Conservation (phyloP, 2,888 invertebrate species). For the Notodonta dromedarius region DNA sequence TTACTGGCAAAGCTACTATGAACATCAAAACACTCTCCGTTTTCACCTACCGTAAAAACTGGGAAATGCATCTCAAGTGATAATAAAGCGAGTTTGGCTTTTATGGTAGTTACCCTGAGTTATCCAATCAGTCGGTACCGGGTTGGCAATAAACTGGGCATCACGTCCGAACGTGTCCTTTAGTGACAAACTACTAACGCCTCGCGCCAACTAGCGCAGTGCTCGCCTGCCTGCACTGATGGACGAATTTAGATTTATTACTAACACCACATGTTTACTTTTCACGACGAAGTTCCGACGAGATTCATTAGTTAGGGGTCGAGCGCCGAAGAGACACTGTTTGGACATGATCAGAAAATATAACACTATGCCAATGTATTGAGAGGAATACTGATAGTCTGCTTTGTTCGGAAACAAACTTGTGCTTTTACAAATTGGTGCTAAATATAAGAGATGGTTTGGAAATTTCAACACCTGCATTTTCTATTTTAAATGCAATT, state of each 20-base stretch:
- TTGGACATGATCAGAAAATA: conserved; percentile 23
- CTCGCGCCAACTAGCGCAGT: conserved; percentile 38
- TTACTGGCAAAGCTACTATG: conserved; percentile 28
- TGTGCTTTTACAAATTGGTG: background rate
- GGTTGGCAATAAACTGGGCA: conserved; percentile 68
- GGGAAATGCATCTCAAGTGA: conserved; percentile 29
- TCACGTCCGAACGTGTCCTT: conserved; percentile 67
- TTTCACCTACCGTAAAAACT: conserved; percentile 29
- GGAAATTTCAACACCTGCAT: background rate
- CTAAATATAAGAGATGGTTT: background rate
- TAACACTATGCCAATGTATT: conserved; percentile 13
- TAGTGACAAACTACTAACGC: conserved; percentile 54
- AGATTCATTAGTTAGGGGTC: conserved; percentile 47
- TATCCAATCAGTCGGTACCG: conserved; percentile 65
- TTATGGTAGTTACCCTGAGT: conserved; percentile 51
- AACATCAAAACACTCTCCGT: conserved; percentile 17
- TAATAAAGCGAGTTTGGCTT: conserved; percentile 46
- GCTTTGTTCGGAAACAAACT: background rate
- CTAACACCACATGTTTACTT: conserved; percentile 51
- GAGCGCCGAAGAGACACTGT: conserved; percentile 21
- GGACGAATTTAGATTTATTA: conserved; percentile 69
- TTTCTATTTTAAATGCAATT: too few species aligned
- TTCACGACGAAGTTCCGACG: conserved; percentile 38
- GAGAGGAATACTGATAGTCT: background rate
- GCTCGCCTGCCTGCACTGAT: conserved; percentile 56